Conservation (phyloP, 1,140 invertebrate species). For the Drosophila funebris region DNA sequence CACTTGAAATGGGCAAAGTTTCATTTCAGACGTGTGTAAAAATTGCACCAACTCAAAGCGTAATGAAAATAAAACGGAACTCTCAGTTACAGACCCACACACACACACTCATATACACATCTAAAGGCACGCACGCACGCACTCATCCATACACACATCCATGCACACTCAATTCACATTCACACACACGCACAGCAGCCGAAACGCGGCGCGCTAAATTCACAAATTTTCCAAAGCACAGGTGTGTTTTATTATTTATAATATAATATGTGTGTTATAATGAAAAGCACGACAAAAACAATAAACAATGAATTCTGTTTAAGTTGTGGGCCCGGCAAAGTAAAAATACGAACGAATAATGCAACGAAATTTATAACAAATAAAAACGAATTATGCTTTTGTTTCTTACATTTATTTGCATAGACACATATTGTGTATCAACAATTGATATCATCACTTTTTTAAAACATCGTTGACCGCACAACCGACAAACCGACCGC, state of each 20-base stretch:
- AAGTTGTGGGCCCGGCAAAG: constrained; percentile 5
- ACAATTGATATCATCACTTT: constrained; percentile 39
- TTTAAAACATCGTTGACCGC: constrained; percentile 29
- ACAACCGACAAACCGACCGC: constrained; percentile 32
- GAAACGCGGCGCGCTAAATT: constrained; percentile 40
- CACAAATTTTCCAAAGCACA: constrained; percentile 39
- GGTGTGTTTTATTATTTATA: constrained; percentile 54
- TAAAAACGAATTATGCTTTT: background rate
- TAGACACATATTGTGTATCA: constrained; percentile 33
- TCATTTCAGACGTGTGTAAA: constrained; percentile 25
- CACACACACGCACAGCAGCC: constrained; percentile 5
- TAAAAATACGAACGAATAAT: background rate
- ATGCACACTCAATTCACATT: constrained; percentile 1
- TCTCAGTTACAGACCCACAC: constrained; percentile 6
- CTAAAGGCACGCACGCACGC: constrained; percentile 9
- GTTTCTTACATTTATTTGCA: constrained; percentile 35
- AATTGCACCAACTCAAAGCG: constrained; percentile 21
- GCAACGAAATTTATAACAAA: background rate
- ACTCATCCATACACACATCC: constrained; percentile 12
- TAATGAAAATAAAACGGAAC: constrained; percentile 38
- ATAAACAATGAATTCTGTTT: no score
- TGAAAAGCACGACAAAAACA: constrained; percentile 14
- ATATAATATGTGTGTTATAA: constrained; percentile 12
- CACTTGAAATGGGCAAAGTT: constrained; percentile 43
- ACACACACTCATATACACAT: constrained; percentile 9